Percentiles rank a stretch among this genome's conserved stretches.
phyloP scores from a whole-genome alignment of 2,797 vertebrate genomes.

The Epinephelus awoara region DNA sequence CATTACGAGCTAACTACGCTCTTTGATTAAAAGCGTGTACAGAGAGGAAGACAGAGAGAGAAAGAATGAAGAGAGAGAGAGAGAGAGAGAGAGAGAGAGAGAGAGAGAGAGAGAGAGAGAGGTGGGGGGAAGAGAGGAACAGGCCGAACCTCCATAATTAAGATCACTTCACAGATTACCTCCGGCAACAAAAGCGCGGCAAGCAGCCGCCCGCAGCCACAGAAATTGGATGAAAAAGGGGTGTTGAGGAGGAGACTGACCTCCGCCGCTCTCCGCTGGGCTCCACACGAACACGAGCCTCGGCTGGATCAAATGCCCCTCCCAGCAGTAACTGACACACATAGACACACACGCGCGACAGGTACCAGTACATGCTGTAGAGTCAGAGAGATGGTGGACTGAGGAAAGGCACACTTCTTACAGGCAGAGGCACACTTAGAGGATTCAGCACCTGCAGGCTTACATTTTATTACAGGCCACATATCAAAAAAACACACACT shows the following conservation, averaged over 20 bases:
- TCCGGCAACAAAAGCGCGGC: slow-evolving; percentile 85
- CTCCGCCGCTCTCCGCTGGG: slow-evolving; percentile 67
- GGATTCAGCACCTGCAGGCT: slow-evolving; percentile 44
- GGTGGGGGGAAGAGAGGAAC: slow-evolving; percentile 60
- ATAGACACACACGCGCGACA: slow-evolving; percentile 42
- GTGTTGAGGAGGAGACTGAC: slow-evolving; percentile 83
- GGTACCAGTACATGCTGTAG: slow-evolving; percentile 36
- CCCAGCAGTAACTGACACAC: slow-evolving; percentile 62
- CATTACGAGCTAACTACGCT: slow-evolving; percentile 87
- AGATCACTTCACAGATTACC: slow-evolving; percentile 90
- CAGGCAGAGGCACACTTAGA: slow-evolving; percentile 19
- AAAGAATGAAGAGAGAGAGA: slow-evolving; percentile 43
- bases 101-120: slow-evolving; percentile 33
- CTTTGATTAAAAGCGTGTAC: slow-evolving; percentile 87
- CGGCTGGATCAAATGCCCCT: slow-evolving; percentile 76
- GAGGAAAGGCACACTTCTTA: slow-evolving; percentile 33
- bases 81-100: slow-evolving; percentile 30
- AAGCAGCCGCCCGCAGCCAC: slow-evolving; percentile 80
- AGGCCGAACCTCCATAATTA: slow-evolving; percentile 88
- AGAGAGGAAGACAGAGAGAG: slow-evolving; percentile 72
- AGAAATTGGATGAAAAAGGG: slow-evolving; percentile 84
- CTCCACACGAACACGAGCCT: slow-evolving; percentile 71
- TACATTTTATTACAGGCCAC: slow-evolving; percentile 39
- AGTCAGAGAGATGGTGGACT: slow-evolving; percentile 15
- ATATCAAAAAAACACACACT: slow-evolving; percentile 30